These are phyloP conservation scores for Zaprionus africanus DNA, from an alignment of 1,140 invertebrate genomes.

Conservation along the genomic window DNA sequence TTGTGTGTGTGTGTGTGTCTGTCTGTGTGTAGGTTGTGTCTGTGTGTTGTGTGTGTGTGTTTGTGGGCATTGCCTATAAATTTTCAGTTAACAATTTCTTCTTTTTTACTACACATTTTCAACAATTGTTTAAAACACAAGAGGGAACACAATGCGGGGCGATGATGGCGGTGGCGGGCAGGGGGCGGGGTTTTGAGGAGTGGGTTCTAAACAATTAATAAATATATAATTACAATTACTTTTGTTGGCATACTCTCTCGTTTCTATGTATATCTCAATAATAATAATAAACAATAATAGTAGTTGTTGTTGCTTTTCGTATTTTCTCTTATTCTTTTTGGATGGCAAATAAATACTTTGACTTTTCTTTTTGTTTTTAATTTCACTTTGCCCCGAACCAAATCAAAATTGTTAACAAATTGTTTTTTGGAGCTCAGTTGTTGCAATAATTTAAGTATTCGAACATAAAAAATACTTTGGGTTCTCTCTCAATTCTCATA, in stretches of 20 bases:
- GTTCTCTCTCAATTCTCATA: constrained; percentile 15
- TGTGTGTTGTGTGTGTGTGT: constrained; percentile 17
- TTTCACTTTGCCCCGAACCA: neutral
- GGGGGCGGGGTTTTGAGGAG: neutral
- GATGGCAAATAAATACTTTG: constrained; percentile 68
- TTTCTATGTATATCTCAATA: constrained; percentile 35
- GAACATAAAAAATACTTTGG: constrained; percentile 57
- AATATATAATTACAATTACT: constrained; percentile 71
- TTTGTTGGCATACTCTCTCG: constrained; percentile 31
- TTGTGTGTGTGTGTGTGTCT: constrained; percentile 16
- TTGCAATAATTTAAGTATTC: constrained; percentile 44
- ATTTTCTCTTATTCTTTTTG: constrained; percentile 23
- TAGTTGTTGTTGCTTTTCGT: constrained; percentile 19
- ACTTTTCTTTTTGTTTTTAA: constrained; percentile 6
- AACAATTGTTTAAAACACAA: constrained; percentile 19
- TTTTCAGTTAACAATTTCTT: constrained; percentile 10
- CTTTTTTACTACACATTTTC: constrained; percentile 4
- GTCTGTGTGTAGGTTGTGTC: constrained; percentile 3
- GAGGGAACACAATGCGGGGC: constrained; percentile 21
- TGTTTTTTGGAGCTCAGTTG: constrained; percentile 13
- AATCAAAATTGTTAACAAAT: constrained; percentile 2
- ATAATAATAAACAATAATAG: constrained; percentile 46
- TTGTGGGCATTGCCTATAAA: constrained; percentile 12
- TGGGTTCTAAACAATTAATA: constrained; percentile 53
- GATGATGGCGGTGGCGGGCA: neutral